Evolutionary conservation across 2,888 invertebrate genomes (phyloP), one percentile per base, ranked within the genome.

Genomic region (Seira musarum): DNA sequence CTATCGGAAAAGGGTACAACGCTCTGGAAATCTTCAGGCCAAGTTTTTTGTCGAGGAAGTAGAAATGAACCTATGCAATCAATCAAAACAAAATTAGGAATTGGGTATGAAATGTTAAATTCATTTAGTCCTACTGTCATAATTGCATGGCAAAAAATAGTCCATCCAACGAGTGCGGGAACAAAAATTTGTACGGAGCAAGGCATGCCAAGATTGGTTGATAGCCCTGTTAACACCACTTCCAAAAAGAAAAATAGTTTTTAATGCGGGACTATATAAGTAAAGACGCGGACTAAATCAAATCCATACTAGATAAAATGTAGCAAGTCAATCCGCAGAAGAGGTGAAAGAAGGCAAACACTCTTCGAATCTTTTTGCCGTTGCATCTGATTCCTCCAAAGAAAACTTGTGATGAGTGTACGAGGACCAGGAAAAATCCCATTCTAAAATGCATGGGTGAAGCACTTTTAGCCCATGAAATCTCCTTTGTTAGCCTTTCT

Each of bases 71-170:
- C 78, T 78, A 15, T 40, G 6, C 13, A 6, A 40, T 40, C 6
- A 40, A 13, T 40, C 13, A 40, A 40, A 2, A 77, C 60, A 8
- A 35, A 65, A 10, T 21, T 63, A 21, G 21, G 17, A 22, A 2
- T 15, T 25, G 0, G 19, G 46, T 46, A n/a, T 66, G 57, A 3
- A 35, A 5, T 35, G 21, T 13, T 25, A 19, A 65, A 15, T 46
- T 21, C 46, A 61, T 35, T 22, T n/a, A 10, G 24, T n/a, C 61
- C n/a, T 66, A 78, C 78, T 15, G 46, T 78, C 78, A 78, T 78
- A 1, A 21, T 17, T 2, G 19, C 17, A 67, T 78, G 78, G 22
- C 71, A 60, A 5, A 65, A 1, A 5, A 77, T 5, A 0, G 17
- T 77, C 53, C 69, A 70, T 10, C 19, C 13, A 0, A 49, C 22